A percentile compares a stretch with the other conserved stretches of the same genome.
These are phyloP conservation scores for Enhydra lutris DNA, from an alignment of 2,113 vertebrate genomes.

Conservation along the genomic window DNA sequence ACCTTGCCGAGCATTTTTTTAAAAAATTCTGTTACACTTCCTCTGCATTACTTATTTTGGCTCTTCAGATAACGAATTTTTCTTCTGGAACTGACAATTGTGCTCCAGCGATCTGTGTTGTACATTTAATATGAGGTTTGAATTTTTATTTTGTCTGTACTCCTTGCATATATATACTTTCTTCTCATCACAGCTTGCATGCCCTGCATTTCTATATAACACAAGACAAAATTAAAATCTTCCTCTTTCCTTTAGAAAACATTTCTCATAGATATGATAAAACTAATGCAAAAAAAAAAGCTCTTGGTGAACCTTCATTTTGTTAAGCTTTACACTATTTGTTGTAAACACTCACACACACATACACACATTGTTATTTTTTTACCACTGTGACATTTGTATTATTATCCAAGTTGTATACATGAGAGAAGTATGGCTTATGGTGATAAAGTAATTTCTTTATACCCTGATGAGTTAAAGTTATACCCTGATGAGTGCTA, in stretches of 20 bases:
- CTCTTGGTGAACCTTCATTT: neutral
- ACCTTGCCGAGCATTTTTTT: neutral
- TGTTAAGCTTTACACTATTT: neutral
- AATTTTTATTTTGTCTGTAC: neutral
- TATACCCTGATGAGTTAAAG: neutral
- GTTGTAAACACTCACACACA: neutral
- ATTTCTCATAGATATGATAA: neutral
- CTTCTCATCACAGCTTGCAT: neutral
- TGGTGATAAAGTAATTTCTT: neutral
- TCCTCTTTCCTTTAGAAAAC: neutral
- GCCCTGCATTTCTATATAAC: neutral
- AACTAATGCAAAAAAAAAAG: neutral
- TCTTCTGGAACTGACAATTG: neutral
- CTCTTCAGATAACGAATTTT: neutral
- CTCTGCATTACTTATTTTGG: neutral
- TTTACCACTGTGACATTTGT: neutral
- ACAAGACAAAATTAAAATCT: neutral
- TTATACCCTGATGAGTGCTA: neutral
- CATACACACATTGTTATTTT: neutral
- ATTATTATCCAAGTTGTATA: neutral
- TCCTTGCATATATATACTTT: neutral
- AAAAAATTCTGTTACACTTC: neutral
- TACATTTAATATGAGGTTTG: neutral
- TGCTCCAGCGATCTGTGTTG: neutral
- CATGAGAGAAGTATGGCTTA: neutral